These are phyloP conservation scores for Osmerus eperlanus DNA, from an alignment of 2,113 vertebrate genomes.

Conservation along the genomic window DNA sequence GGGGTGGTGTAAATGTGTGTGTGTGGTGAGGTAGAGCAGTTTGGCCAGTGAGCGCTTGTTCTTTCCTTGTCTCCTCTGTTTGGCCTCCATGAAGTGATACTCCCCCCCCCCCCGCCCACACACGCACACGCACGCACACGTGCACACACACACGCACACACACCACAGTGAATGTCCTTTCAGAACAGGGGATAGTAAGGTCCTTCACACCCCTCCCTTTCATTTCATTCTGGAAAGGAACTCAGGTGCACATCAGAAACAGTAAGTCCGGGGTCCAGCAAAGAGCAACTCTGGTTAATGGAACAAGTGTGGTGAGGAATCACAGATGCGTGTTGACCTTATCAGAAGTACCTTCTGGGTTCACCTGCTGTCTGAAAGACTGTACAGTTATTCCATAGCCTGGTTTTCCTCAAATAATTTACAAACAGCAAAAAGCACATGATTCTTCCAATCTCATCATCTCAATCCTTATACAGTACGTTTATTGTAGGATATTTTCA, in stretches of 20 bases:
- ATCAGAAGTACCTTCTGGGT: conserved; percentile 17
- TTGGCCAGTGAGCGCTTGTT: too few relatives aligned
- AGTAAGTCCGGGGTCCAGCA: conserved; percentile 12
- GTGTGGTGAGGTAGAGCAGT: neutral
- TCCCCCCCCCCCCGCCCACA: too few relatives aligned
- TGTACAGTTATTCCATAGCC: conserved; percentile 2
- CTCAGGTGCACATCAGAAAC: conserved; percentile 27
- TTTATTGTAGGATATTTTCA: too few relatives aligned
- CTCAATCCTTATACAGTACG: too few relatives aligned
- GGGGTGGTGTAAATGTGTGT: neutral
- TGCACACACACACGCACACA: too few relatives aligned
- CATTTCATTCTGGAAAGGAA: conserved; percentile 8
- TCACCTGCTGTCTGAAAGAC: conserved; percentile 21
- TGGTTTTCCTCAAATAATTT: neutral
- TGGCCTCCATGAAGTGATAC: too few relatives aligned
- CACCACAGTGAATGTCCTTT: too few relatives aligned
- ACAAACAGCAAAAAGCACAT: too few relatives aligned
- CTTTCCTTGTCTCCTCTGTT: too few relatives aligned
- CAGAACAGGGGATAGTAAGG: too few relatives aligned
- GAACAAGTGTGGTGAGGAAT: conserved; percentile 35
- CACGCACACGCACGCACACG: too few relatives aligned
- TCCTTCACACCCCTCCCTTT: neutral
- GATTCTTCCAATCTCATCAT: too few relatives aligned
- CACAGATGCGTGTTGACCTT: conserved; percentile 30
- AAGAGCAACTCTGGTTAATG: conserved; percentile 28